phyloP scores from a whole-genome alignment of 2,113 vertebrate species.

The Globicephala melas region DNA sequence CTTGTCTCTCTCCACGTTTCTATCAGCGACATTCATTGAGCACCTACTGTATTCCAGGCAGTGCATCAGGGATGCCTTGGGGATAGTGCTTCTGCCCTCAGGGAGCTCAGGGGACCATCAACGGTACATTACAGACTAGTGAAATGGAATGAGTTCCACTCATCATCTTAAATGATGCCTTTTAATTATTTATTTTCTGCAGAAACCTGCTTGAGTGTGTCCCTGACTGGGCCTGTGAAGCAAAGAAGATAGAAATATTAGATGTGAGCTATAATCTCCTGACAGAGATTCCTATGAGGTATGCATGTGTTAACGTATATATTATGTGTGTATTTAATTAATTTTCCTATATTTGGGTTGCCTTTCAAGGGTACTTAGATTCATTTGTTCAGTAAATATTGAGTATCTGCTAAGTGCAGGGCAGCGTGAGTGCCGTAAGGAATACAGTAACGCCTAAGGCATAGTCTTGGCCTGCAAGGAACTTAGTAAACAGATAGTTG shows the following conservation, averaged over 20 bases:
- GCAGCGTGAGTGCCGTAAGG: not conserved
- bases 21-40: not conserved
- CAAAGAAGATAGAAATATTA: slow-evolving; percentile 94
- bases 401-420: not conserved
- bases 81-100: not conserved
- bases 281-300: slow-evolving; percentile 92
- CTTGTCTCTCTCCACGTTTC: not conserved
- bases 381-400: not conserved
- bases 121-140: not conserved
- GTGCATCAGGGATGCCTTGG: not conserved
- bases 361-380: not conserved
- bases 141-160: not conserved
- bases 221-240: slow-evolving; percentile 95
- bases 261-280: slow-evolving; percentile 92
- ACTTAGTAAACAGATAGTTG: not conserved
- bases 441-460: not conserved
- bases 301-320: not conserved
- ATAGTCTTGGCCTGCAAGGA: not conserved
- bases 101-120: not conserved
- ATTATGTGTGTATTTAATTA: not conserved
- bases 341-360: slow-evolving; percentile 26
- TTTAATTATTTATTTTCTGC: slow-evolving; percentile 58
- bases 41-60: not conserved
- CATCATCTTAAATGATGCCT: not conserved
- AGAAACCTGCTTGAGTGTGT: slow-evolving; percentile 94